These are phyloP conservation scores for Caradrina kadenii DNA, from an alignment of 2,888 invertebrate genomes.

Conservation along the genomic window DNA sequence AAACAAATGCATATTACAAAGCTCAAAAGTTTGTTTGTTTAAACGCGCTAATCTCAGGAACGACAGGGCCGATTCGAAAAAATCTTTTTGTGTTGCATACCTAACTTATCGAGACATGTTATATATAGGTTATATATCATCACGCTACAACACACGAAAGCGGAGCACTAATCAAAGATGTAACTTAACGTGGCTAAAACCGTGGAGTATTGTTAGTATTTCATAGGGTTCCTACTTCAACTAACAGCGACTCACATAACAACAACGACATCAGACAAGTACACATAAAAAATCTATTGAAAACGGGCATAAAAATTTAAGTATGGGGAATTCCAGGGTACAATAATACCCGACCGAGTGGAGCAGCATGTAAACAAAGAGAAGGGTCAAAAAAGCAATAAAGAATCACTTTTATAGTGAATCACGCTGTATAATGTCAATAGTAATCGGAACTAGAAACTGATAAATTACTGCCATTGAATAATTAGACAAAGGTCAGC, in stretches of 20 bases:
- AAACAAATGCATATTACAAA: too few species aligned
- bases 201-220: background rate
- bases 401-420: conserved; percentile 66
- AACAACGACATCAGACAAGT: conserved; percentile 10
- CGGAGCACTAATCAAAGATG: background rate
- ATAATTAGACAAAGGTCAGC: conserved; percentile 10
- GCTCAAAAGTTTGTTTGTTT: too few species aligned
- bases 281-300: conserved; percentile 33
- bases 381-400: conserved; percentile 61
- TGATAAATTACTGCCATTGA: conserved; percentile 72
- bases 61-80: too few species aligned
- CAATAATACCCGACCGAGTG: conserved; percentile 27
- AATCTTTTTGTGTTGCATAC: too few species aligned
- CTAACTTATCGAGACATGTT: too few species aligned
- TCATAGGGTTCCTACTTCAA: conserved; percentile 21
- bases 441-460: conserved; percentile 76
- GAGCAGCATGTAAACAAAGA: conserved; percentile 45
- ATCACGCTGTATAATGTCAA: conserved; percentile 69
- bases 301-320: conserved; percentile 17
- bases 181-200: too few species aligned
- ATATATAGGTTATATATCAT: too few species aligned
- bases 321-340: conserved; percentile 23
- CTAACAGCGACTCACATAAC: conserved; percentile 1
- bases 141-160: too few species aligned
- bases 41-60: too few species aligned